These are phyloP conservation scores for Arrhamphus sclerolepis DNA, from an alignment of 2,797 vertebrate species.

Conservation along the genomic window DNA sequence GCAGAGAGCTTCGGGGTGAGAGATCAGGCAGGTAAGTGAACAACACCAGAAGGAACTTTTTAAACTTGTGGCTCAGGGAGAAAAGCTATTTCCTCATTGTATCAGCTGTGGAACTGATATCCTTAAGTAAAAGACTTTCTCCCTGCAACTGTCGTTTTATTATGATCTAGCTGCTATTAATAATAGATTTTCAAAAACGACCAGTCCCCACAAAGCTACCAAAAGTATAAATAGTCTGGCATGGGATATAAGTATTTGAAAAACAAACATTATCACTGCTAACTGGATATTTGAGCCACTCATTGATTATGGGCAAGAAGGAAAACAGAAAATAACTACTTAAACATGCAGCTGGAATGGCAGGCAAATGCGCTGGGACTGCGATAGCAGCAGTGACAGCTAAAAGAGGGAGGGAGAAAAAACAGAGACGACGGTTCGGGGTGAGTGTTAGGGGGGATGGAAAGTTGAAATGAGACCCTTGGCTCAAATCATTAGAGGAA, in stretches of 20 bases:
- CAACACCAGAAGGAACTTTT: too few species aligned
- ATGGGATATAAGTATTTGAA: background rate
- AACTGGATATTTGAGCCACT: constrained; percentile 1
- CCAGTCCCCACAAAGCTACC: too few species aligned
- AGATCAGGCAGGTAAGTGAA: too few species aligned
- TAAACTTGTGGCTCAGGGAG: too few species aligned
- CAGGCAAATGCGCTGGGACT: constrained; percentile 10
- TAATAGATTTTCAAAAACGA: too few species aligned
- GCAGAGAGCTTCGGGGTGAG: too few species aligned
- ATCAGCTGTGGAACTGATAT: too few species aligned
- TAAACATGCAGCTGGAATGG: constrained; percentile 5
- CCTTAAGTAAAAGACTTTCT: too few species aligned
- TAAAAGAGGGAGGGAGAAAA: constrained; percentile 8
- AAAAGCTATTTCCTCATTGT: too few species aligned
- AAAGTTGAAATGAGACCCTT: constrained; percentile 56
- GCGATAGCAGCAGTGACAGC: constrained; percentile 10
- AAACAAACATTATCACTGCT: background rate
- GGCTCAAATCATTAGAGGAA: constrained; percentile 56
- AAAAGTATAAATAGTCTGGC: too few species aligned
- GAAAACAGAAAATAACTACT: background rate
- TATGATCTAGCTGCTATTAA: too few species aligned
- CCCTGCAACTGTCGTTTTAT: too few species aligned
- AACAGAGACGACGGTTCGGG: constrained; percentile 53
- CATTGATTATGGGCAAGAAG: background rate
- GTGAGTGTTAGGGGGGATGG: constrained; percentile 43